phyloP scores from a whole-genome alignment of 2,113 vertebrate species.

The Baryphthengus martii region DNA sequence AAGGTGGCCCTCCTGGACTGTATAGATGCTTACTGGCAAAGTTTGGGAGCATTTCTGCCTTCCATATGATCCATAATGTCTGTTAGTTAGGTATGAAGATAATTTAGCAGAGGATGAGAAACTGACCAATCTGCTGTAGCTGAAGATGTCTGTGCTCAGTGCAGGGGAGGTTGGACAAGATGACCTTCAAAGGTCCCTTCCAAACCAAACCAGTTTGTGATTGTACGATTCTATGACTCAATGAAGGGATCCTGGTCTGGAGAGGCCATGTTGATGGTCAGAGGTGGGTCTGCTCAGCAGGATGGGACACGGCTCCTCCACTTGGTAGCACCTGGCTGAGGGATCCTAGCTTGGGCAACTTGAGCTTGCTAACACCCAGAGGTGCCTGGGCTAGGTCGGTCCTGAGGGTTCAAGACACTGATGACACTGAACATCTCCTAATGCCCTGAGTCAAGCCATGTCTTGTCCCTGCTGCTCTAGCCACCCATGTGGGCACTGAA shows the following conservation, averaged over 20 bases:
- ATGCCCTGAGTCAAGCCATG: accelerated
- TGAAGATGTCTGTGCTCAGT: background rate
- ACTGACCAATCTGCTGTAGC: background rate
- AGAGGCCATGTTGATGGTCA: background rate
- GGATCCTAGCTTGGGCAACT: background rate
- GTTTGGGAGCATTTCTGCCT: background rate
- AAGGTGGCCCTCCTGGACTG: background rate
- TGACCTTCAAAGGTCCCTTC: background rate
- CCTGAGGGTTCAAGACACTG: background rate
- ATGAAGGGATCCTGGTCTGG: background rate
- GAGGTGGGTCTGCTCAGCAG: background rate
- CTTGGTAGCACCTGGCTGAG: background rate
- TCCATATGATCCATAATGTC: background rate
- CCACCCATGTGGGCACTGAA: background rate
- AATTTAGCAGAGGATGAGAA: background rate
- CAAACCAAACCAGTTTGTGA: background rate
- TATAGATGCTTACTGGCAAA: background rate
- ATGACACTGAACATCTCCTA: background rate
- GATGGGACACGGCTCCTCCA: background rate
- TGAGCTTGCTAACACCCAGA: background rate
- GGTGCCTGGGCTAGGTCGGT: background rate
- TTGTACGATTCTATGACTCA: background rate
- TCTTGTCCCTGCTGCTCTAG: background rate
- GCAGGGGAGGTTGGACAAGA: background rate
- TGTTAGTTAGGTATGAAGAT: background rate